phyloP scores from a whole-genome alignment of 2,113 vertebrate genomes.

The Mustelus asterias region DNA sequence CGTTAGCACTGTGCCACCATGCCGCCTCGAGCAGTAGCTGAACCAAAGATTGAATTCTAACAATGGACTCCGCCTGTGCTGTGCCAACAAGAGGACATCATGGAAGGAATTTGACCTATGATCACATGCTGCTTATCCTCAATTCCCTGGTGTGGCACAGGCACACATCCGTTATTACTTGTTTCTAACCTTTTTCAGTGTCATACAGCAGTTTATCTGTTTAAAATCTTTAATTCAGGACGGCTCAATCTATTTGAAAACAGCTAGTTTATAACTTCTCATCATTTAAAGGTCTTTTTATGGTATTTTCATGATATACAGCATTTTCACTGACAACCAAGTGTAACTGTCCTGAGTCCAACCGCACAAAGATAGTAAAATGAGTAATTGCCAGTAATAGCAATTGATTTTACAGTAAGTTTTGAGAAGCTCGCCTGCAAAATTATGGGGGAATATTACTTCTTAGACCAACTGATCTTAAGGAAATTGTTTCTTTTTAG shows the following conservation, averaged over 20 bases:
- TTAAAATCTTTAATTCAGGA: constrained; percentile 32
- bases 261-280: constrained; percentile 11
- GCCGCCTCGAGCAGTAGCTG: neutral
- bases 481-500: constrained; percentile 23
- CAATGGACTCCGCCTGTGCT: neutral
- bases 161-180: neutral
- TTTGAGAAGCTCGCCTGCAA: constrained; percentile 15
- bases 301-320: neutral
- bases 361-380: constrained; percentile 35
- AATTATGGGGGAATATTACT: constrained; percentile 26
- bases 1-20: no score
- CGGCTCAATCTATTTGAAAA: constrained; percentile 10
- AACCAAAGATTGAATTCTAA: neutral
- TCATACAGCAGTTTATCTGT: constrained; percentile 24
- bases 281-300: constrained; percentile 27
- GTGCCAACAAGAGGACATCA: neutral
- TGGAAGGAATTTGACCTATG: neutral
- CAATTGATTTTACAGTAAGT: constrained; percentile 36
- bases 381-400: constrained; percentile 36
- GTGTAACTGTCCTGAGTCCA: constrained; percentile 13
- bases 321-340: neutral
- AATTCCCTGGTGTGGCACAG: neutral
- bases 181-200: neutral
- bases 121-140: neutral
- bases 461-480: constrained; percentile 25